A percentile compares a stretch with the other conserved stretches of the same genome.
These are phyloP conservation scores for Oryzias celebensis DNA, from an alignment of 2,113 vertebrate species.

Conservation along the genomic window DNA sequence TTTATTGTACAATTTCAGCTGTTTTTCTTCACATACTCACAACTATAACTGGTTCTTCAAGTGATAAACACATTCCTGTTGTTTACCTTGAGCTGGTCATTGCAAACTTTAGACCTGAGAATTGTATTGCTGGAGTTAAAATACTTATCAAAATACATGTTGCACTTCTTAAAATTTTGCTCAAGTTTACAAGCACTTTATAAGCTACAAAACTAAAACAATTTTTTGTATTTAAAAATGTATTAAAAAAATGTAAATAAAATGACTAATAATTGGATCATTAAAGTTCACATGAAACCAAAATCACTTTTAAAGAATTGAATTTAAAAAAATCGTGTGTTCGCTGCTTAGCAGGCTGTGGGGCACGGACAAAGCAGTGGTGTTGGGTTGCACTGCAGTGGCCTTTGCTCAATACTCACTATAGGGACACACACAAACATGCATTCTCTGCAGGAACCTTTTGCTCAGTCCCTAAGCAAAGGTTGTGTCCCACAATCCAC, in stretches of 20 bases:
- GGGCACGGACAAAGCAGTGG: constrained; percentile 63
- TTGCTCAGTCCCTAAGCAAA: constrained; percentile 42
- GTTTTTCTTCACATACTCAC: too few species aligned
- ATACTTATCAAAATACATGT: too few species aligned
- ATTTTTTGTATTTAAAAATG: neutral
- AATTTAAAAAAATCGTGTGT: constrained; percentile 27
- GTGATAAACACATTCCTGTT: too few species aligned
- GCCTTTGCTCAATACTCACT: constrained; percentile 63
- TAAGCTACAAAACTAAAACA: neutral
- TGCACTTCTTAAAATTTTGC: too few species aligned
- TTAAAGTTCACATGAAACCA: neutral
- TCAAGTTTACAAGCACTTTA: neutral
- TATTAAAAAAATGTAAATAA: neutral
- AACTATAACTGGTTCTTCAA: too few species aligned
- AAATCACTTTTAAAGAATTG: constrained; percentile 11
- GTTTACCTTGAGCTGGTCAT: too few species aligned
- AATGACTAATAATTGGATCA: neutral
- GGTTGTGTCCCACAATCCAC: constrained; percentile 53
- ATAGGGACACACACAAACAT: constrained; percentile 22
- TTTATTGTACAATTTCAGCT: too few species aligned
- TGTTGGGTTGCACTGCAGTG: constrained; percentile 70
- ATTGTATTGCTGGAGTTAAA: too few species aligned
- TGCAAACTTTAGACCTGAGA: too few species aligned
- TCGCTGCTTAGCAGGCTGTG: constrained; percentile 33
- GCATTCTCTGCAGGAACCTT: constrained; percentile 47